phyloP scores from a whole-genome alignment of 2,888 invertebrate genomes.

The Ptychoptera albimana region DNA sequence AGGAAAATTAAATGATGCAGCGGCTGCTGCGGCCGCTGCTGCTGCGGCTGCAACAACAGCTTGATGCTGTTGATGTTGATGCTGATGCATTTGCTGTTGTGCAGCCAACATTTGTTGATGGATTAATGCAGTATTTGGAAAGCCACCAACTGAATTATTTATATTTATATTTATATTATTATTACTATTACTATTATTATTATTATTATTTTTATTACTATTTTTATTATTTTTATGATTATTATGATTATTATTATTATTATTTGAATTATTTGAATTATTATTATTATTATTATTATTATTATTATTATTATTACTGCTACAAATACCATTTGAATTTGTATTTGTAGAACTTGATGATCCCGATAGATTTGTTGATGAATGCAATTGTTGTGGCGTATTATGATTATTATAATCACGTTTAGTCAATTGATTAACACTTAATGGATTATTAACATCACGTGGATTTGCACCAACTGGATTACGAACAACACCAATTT shows the following conservation, averaged over 20 bases:
- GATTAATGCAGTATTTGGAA: not conserved
- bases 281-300: slow-evolving; percentile 2
- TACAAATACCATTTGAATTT: not conserved
- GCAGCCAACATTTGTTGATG: not conserved
- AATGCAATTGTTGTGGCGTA: not conserved
- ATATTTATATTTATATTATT: not conserved
- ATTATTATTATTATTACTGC: not conserved
- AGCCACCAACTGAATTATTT: not conserved
- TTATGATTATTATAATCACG: slow-evolving; percentile 21
- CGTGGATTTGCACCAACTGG: slow-evolving; percentile 85
- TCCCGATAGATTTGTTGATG: no score
- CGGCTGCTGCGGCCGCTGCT: slow-evolving; percentile 7
- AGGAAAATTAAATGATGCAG: slow-evolving; percentile 3
- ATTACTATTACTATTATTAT: not conserved
- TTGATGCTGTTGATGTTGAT: slow-evolving; percentile 2
- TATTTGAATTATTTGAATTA: not conserved
- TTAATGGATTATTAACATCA: slow-evolving; percentile 82
- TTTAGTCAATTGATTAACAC: slow-evolving; percentile 77
- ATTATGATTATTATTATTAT: not conserved
- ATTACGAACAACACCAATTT: slow-evolving; percentile 34
- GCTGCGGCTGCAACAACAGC: slow-evolving; percentile 2
- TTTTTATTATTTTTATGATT: not conserved
- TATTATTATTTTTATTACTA: not conserved
- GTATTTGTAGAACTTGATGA: no score
- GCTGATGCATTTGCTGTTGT: not conserved